Percentiles rank a stretch among this genome's conserved stretches.
Evolutionary conservation across 2,888 invertebrate species (phyloP).

Genomic region (Drosophila fulvimacula): DNA sequence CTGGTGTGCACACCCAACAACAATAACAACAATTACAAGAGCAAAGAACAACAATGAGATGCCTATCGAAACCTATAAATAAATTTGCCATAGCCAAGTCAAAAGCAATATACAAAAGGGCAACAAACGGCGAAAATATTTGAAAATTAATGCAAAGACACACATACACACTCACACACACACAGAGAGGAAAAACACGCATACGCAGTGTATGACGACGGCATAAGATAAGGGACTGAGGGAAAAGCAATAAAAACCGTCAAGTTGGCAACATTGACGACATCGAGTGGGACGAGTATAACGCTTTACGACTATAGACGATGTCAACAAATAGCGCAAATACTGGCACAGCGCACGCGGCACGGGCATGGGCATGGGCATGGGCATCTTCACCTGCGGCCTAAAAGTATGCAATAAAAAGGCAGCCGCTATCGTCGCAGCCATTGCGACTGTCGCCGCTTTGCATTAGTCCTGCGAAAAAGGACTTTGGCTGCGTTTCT

Average conservation of each 20-base stretch:
- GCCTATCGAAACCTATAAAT: constrained; percentile 65
- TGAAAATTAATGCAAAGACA: constrained; percentile 61
- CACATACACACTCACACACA: constrained; percentile 28
- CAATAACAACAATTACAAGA: constrained; percentile 41
- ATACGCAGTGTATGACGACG: constrained; percentile 51
- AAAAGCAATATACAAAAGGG: constrained; percentile 47
- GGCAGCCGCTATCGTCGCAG: constrained; percentile 33
- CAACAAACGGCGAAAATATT: constrained; percentile 50
- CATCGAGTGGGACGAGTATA: constrained; percentile 24
- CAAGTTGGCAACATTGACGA: constrained; percentile 61
- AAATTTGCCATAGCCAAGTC: constrained; percentile 57
- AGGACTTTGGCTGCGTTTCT: constrained; percentile 33
- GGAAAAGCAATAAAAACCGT: constrained; percentile 66
- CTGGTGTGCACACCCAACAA: constrained; percentile 22
- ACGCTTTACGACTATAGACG: constrained; percentile 44
- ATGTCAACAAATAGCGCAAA: constrained; percentile 64
- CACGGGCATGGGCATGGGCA: constrained; percentile 2
- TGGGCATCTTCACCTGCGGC: constrained; percentile 50
- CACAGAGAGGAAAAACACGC: constrained; percentile 39
- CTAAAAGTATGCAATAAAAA: constrained; percentile 68
- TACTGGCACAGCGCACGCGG: constrained; percentile 26
- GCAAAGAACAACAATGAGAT: constrained; percentile 54
- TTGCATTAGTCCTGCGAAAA: constrained; percentile 54
- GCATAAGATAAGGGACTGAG: constrained; percentile 15
- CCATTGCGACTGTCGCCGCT: constrained; percentile 52